phyloP scores from a whole-genome alignment of 2,113 vertebrate species.

The Ahaetulla prasina region DNA sequence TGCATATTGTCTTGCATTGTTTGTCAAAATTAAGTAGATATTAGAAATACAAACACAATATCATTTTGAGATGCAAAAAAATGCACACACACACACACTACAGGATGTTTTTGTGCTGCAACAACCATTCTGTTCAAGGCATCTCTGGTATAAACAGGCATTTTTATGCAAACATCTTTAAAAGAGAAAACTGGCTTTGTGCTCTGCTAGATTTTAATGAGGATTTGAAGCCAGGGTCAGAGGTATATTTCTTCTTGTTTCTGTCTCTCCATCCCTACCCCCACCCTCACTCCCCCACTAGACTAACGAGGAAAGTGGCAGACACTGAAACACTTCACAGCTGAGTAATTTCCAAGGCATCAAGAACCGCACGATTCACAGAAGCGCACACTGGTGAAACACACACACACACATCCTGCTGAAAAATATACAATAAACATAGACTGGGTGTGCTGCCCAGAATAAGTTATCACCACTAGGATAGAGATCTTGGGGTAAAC shows the following conservation, averaged over 20 bases:
- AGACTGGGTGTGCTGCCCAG: conserved; percentile 57
- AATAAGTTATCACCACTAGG: conserved; percentile 76
- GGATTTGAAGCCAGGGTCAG: conserved; percentile 66
- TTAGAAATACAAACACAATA: conserved; percentile 61
- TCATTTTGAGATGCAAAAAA: conserved; percentile 64
- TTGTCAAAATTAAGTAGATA: conserved; percentile 20
- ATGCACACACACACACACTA: neutral
- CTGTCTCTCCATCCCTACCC: neutral
- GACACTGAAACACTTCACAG: conserved; percentile 75
- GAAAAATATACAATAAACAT: conserved; percentile 63
- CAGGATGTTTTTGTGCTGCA: conserved; percentile 62
- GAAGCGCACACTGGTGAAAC: conserved; percentile 44
- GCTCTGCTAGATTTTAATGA: conserved; percentile 70
- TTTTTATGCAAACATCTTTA: conserved; percentile 70
- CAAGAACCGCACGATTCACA: conserved; percentile 59
- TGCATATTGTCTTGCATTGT: neutral
- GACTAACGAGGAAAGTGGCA: conserved; percentile 80
- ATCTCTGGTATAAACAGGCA: conserved; percentile 48
- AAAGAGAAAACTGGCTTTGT: conserved; percentile 69
- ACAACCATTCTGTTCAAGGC: conserved; percentile 56
- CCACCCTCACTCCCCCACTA: conserved; percentile 43
- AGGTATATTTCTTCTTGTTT: conserved; percentile 64
- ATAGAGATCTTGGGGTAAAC: conserved; percentile 64
- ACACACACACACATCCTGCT: neutral
- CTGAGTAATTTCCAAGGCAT: conserved; percentile 73